These are phyloP conservation scores for Asteroscopus sphinx DNA, from an alignment of 2,888 invertebrate genomes.

Conservation along the genomic window DNA sequence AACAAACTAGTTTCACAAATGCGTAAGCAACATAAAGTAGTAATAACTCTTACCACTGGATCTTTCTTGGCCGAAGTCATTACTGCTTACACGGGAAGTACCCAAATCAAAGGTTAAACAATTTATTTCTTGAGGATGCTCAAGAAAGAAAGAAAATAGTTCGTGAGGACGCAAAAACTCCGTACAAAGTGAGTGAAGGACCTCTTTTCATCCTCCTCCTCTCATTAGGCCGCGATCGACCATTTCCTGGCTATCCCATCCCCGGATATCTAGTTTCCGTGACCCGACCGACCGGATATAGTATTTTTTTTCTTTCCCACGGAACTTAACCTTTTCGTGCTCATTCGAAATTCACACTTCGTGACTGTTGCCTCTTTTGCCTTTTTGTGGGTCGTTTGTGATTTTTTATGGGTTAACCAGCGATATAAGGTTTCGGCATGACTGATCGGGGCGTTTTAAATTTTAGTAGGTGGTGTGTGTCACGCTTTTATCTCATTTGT, in stretches of 20 bases:
- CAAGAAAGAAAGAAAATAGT: constrained; percentile 9
- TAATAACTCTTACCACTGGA: too few species aligned
- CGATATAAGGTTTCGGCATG: constrained; percentile 21
- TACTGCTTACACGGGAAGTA: constrained; percentile 4
- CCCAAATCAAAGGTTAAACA: constrained; percentile 23
- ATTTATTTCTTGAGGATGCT: constrained; percentile 9
- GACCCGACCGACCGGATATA: constrained; percentile 66
- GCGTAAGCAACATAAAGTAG: too few species aligned
- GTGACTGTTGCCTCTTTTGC: constrained; percentile 35
- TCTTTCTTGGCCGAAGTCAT: neutral
- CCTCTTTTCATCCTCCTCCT: constrained; percentile 56
- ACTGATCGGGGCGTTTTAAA: constrained; percentile 23
- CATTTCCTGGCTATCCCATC: constrained; percentile 72
- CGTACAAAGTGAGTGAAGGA: constrained; percentile 20
- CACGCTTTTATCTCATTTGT: constrained; percentile 23
- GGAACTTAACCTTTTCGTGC: constrained; percentile 48
- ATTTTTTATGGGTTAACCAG: constrained; percentile 47
- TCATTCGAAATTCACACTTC: constrained; percentile 49
- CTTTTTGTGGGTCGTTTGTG: constrained; percentile 47
- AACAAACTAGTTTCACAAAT: too few species aligned
- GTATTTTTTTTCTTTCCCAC: constrained; percentile 62
- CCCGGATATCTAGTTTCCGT: constrained; percentile 76
- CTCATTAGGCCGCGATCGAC: constrained; percentile 77
- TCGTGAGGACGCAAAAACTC: constrained; percentile 8
- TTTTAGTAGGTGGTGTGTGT: neutral